Evolutionary conservation across 2,113 vertebrate species (phyloP).

Genomic region (Gymnogyps californianus): DNA sequence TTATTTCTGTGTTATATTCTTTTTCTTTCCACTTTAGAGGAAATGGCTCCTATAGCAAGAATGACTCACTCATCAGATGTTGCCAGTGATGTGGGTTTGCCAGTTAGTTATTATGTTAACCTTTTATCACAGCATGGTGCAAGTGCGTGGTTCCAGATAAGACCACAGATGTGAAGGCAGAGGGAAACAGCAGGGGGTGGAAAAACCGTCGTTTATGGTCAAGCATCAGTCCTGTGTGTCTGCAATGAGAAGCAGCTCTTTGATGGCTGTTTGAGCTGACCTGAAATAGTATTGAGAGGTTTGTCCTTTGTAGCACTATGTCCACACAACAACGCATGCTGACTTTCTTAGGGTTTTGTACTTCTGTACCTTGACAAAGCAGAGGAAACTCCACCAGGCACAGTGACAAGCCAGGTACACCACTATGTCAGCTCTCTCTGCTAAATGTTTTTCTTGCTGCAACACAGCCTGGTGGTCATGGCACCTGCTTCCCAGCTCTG

Average conservation of each 20-base stretch:
- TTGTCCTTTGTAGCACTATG: background rate
- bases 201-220: background rate
- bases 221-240: background rate
- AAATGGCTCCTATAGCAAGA: background rate
- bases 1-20: slow-evolving; percentile 13
- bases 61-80: background rate
- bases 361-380: background rate
- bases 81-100: background rate
- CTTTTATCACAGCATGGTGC: slow-evolving; percentile 34
- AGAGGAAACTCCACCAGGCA: background rate
- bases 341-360: background rate
- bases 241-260: background rate
- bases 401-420: background rate
- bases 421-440: background rate
- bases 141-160: background rate
- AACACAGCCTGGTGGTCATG: background rate
- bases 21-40: slow-evolving; percentile 15
- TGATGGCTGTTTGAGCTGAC: background rate
- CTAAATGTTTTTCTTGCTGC: background rate
- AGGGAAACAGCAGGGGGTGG: background rate
- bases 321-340: background rate
- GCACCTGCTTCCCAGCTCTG: background rate
- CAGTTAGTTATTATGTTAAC: background rate
- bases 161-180: background rate
- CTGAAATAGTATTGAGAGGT: background rate